Base-by-base conservation (phyloP, 1,140 invertebrate genomes). In the Zaprionus taronus region DNA sequence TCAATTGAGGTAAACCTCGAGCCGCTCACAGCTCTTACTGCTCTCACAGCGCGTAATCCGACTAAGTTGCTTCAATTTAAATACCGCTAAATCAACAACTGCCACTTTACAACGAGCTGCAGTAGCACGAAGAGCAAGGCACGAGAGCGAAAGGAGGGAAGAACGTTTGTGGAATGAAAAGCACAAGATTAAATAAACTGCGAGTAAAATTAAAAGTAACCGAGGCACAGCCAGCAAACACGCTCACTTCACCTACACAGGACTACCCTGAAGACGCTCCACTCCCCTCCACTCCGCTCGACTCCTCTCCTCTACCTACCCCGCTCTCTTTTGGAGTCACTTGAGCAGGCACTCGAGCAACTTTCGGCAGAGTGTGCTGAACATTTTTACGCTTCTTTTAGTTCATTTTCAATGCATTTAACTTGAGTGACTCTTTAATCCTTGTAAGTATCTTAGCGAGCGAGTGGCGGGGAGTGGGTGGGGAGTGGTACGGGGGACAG, bases 361-460 rank as follows among this genome's bases (percentile, higher is more conserved):
- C 74, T 89, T 87, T 83, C 81, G 72, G 68, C 76, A 89, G 75
- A 80, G 80, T 79, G 83, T 78, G 78, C 81, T 34, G 34, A 76
- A 82, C 79, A 89, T 91, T 91, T 91, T 90, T 85, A 89, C 89
- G 84, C 80, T 91, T 81, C 89, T 91, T 91, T 89, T 89, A 83
- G 74, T 87, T 91, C 83, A 85, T 90, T 91, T 91, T 91, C 80
- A 91, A 91, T 91, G 90, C 90, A 91, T 91, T 91, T 91, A 91
- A 91, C 90, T 91, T 91, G 86, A 91, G 90, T 91, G 90, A 91
- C 90, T 91, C 90, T 91, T 91, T 91, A 91, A 91, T 91, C 85
- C 90, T 84, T 91, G 90, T 90, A 90, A 91, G 84, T 83, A 89
- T 91, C 89, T 91, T 83, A 91, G 73, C 74, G 69, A 56, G 53